phyloP scores from a whole-genome alignment of 2,113 vertebrate species.

The Porphyrio hochstetteri region DNA sequence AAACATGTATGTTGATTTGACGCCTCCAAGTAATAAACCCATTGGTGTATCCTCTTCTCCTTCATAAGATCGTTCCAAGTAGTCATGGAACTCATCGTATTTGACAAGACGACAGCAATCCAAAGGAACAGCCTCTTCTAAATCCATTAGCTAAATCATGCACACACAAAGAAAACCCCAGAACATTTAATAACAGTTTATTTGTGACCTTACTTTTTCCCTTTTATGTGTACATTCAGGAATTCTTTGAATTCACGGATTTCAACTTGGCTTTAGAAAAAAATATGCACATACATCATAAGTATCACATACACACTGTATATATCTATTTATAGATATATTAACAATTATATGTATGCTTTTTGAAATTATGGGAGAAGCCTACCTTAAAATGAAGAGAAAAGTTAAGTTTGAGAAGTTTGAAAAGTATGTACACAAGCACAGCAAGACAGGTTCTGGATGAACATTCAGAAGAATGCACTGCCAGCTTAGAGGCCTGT shows the following conservation, averaged over 20 bases:
- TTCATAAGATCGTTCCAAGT: constrained; percentile 95
- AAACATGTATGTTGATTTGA: constrained; percentile 99
- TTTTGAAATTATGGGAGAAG: neutral
- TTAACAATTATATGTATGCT: rapidly evolving
- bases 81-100: constrained; percentile 98
- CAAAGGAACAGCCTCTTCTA: constrained; percentile 85
- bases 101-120: constrained; percentile 97
- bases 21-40: constrained; percentile 93
- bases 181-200: neutral
- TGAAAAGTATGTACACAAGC: neutral
- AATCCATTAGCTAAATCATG: constrained; percentile 87
- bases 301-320: neutral
- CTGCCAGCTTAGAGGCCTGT: neutral
- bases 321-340: neutral
- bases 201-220: neutral
- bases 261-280: neutral
- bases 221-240: neutral
- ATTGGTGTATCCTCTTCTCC: constrained; percentile 92
- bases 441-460: neutral
- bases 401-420: neutral
- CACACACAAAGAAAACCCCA: neutral
- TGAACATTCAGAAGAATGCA: neutral
- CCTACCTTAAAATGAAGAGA: neutral
- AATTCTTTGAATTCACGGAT: neutral
- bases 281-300: neutral